These are phyloP conservation scores for Julus scanicus DNA, from an alignment of 2,888 invertebrate genomes.

Conservation along the genomic window DNA sequence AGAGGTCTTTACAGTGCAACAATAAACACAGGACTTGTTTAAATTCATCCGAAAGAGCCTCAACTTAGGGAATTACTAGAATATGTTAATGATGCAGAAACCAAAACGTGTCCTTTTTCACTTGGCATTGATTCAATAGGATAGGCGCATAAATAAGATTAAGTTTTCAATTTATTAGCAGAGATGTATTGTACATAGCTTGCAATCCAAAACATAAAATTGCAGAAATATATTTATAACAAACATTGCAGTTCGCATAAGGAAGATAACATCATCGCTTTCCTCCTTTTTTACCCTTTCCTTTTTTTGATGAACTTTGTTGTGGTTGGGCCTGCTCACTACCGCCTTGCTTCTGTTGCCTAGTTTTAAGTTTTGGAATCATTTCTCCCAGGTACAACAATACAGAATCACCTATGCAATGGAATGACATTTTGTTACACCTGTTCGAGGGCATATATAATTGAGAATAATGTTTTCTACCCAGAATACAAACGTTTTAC, in stretches of 20 bases:
- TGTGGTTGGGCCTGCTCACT: constrained; percentile 52
- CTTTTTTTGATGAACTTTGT: constrained; percentile 57
- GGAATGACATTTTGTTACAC: constrained; percentile 52
- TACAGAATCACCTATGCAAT: constrained; percentile 75
- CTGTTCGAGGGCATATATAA: no score
- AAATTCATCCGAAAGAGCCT: no score
- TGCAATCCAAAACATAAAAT: constrained; percentile 2
- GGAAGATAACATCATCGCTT: constrained; percentile 54
- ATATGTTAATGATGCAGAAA: no score
- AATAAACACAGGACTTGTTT: no score
- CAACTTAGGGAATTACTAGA: no score
- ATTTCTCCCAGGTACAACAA: constrained; percentile 81
- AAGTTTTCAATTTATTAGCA: background rate
- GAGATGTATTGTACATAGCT: background rate
- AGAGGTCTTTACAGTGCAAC: no score
- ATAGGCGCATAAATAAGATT: no score
- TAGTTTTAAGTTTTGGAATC: constrained; percentile 90
- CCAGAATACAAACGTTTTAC: no score
- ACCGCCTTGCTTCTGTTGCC: constrained; percentile 72
- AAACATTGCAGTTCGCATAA: background rate
- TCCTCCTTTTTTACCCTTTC: constrained; percentile 58
- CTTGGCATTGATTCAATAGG: no score
- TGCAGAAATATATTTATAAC: background rate
- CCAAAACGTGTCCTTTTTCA: no score
- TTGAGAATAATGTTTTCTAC: no score